Conservation (phyloP, 1,140 invertebrate species). For the Homalodisca vitripennis region DNA sequence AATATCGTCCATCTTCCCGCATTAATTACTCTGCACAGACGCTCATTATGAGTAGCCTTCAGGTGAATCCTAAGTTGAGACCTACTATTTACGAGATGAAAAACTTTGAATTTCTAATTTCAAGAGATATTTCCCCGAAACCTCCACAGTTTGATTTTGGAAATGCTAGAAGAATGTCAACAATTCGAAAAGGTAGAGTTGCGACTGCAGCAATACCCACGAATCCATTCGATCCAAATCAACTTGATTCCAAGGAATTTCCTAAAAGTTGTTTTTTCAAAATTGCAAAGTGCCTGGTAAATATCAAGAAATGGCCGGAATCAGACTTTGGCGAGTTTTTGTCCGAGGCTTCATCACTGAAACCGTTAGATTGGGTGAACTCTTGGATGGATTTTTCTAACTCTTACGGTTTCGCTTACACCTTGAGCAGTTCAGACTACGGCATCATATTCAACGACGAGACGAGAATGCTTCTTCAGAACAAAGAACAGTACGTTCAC, state of each 20-base stretch:
- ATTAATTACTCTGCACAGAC: not conserved
- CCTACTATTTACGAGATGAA: constrained; percentile 6
- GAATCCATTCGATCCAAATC: not conserved
- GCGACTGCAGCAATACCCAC: not conserved
- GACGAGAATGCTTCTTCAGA: constrained; percentile 52
- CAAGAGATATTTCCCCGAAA: not conserved
- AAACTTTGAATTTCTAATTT: not conserved
- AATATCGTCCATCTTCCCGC: constrained; percentile 51
- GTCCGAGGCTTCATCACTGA: constrained; percentile 4
- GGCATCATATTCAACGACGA: constrained; percentile 70
- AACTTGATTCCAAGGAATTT: not conserved
- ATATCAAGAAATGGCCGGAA: not conserved
- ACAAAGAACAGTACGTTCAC: not conserved
- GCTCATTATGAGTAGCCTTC: constrained; percentile 14
- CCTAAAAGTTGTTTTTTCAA: not conserved
- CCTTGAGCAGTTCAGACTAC: constrained; percentile 65
- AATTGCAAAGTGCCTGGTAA: constrained; percentile 47
- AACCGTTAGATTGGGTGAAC: constrained; percentile 28
- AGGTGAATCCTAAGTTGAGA: constrained; percentile 17
- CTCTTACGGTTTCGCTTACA: constrained; percentile 72
- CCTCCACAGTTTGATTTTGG: constrained; percentile 4
- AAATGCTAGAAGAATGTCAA: not conserved
- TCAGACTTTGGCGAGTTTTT: not conserved
- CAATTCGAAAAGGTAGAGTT: not conserved
- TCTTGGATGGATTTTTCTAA: constrained; percentile 74